These are phyloP conservation scores for Acanthopagrus latus DNA, from an alignment of 2,797 vertebrate genomes.

Conservation along the genomic window DNA sequence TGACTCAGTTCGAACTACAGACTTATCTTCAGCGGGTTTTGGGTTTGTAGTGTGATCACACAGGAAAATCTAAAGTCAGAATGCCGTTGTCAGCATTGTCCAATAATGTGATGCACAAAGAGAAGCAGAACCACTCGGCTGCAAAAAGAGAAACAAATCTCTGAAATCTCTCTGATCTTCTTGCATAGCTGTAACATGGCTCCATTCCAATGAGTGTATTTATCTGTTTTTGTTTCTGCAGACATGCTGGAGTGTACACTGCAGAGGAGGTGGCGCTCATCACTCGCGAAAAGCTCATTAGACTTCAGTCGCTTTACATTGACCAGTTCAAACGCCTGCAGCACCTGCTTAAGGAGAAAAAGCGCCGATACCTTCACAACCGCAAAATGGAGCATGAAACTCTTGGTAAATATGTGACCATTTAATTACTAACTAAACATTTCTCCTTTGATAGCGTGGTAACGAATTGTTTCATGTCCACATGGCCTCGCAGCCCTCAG, in stretches of 20 bases:
- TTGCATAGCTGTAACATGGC: not conserved
- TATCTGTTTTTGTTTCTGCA: slow-evolving; percentile 56
- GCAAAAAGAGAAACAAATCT: too few relatives aligned
- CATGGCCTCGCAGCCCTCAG: not conserved
- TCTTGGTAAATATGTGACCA: slow-evolving; percentile 79
- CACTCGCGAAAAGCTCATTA: slow-evolving; percentile 96
- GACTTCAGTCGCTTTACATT: slow-evolving; percentile 97
- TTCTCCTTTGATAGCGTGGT: not conserved
- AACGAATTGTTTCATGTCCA: not conserved
- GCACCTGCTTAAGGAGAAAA: slow-evolving; percentile 97
- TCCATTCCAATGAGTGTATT: not conserved
- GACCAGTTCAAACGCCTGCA: slow-evolving; percentile 98
- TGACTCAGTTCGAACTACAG: not conserved
- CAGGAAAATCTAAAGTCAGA: not conserved
- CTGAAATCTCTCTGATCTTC: not conserved
- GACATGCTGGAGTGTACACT: slow-evolving; percentile 97
- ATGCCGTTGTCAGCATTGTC: not conserved
- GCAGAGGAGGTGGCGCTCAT: slow-evolving; percentile 98
- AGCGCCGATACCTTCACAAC: slow-evolving; percentile 92
- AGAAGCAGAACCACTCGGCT: not conserved
- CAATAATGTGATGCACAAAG: not conserved
- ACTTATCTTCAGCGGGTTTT: not conserved
- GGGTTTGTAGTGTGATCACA: not conserved
- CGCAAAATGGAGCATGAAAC: slow-evolving; percentile 93
- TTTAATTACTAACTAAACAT: not conserved